Evolutionary conservation across 2,113 vertebrate species (phyloP).

Genomic region (Grus americana): DNA sequence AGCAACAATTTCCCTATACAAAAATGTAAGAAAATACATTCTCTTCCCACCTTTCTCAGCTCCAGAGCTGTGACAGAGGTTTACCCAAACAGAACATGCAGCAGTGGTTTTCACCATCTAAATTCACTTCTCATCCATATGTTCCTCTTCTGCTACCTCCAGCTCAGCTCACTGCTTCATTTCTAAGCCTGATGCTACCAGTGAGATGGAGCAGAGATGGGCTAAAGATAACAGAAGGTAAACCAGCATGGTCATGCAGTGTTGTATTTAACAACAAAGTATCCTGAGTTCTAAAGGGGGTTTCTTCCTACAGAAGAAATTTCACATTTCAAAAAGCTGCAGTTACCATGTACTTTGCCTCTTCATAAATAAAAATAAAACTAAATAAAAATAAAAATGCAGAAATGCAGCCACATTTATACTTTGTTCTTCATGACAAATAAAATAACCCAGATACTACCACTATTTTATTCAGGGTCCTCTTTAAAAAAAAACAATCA

Average conservation of each 20-base stretch:
- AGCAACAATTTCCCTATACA: background rate
- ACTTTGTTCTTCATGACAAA: background rate
- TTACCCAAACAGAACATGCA: background rate
- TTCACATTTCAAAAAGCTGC: background rate
- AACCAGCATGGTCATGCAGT: background rate
- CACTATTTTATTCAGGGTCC: background rate
- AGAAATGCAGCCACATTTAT: background rate
- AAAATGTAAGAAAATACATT: background rate
- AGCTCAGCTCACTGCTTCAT: background rate
- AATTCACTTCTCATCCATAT: background rate
- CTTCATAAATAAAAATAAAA: background rate
- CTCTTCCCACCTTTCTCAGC: background rate
- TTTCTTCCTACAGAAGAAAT: background rate
- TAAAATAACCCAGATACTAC: background rate
- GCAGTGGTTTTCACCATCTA: background rate
- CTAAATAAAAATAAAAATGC: background rate
- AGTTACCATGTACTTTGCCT: background rate
- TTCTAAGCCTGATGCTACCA: background rate
- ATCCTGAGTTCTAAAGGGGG: background rate
- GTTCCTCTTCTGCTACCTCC: background rate
- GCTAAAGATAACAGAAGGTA: background rate
- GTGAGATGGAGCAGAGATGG: background rate
- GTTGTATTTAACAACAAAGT: background rate
- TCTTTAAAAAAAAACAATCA: background rate
- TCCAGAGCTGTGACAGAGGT: background rate